A percentile compares a stretch with the other conserved stretches of the same genome.
phyloP scores from a whole-genome alignment of 2,113 vertebrate species.

The Malurus cyaneus region DNA sequence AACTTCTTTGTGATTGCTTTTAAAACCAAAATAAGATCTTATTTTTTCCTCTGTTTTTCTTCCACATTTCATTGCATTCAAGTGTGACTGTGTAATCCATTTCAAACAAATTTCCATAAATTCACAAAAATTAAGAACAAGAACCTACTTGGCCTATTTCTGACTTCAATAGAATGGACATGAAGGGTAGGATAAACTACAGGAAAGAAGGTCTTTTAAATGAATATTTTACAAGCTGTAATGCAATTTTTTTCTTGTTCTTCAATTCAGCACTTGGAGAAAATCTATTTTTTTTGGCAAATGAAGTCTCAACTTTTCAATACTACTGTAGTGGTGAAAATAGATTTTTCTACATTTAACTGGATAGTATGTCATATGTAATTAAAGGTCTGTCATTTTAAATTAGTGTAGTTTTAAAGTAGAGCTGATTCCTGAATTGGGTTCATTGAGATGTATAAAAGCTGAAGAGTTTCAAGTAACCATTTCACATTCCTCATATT shows the following conservation, averaged over 20 bases:
- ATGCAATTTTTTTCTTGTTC: not conserved
- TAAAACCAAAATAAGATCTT: not conserved
- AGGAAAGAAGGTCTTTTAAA: not conserved
- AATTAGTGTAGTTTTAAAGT: not conserved
- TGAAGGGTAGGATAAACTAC: not conserved
- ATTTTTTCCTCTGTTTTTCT: not conserved
- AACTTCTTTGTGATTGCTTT: not conserved
- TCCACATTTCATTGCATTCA: not conserved
- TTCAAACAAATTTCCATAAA: not conserved
- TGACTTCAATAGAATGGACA: not conserved
- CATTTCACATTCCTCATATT: not conserved
- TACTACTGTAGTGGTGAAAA: not conserved
- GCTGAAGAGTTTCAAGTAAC: not conserved
- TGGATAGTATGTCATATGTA: not conserved
- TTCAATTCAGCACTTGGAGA: not conserved
- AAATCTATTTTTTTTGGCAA: not conserved
- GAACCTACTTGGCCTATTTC: not conserved
- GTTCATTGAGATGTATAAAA: not conserved
- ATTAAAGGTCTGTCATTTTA: not conserved
- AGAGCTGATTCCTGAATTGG: not conserved
- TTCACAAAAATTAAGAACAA: not conserved
- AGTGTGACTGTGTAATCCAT: not conserved
- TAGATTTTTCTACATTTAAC: not conserved
- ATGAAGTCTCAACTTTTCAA: not conserved
- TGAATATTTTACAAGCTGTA: not conserved